Evolutionary conservation across 2,797 vertebrate genomes (phyloP), one percentile per base, ranked within the genome.

Genomic region (Peromyscus nudipes): DNA sequence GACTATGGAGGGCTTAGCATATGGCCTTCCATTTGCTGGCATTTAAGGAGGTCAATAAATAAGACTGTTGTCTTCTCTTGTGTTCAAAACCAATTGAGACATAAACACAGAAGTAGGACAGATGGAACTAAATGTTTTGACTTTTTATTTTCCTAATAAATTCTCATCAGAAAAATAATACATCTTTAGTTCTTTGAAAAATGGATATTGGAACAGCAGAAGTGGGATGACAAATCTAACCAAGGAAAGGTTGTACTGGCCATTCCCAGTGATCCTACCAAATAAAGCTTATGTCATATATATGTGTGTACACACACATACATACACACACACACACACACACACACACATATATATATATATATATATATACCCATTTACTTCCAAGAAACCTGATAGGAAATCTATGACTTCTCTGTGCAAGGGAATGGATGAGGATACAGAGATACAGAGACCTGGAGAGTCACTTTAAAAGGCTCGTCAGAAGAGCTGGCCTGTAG

Each of bases 71-170:
- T 96, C 52, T 95, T 93, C 62, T 92, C 27, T 57, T 86, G 3
- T 94, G 67, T 79, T 94, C 49, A 75, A 31, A 92, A 91, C 49
- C 73, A 89, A 46, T 64, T 91, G 40, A 94, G 34, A 86, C 25
- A 85, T 62, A 52, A 3, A 60, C 81, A 76, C 2, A 84, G 82
- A 84, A 86, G 49, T 76, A 23, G 62, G 49, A n/a, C 31, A 95
- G 88, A 89, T 81, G 60, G n/a, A 95, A 52, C 82, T 86, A 86
- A 89, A 71, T 89, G 82, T 92, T 84, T 89, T 83, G 21, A 76
- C 11, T 75, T 94, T 95, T 84, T 27, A 67, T 80, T 95, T 77
- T 81, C 46, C 46, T 95, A 77, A 95, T 89, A 96, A 95, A 76
- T 84, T 65, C 7, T 97, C 55, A 69, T 60, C 27, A 69, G 37